phyloP scores from a whole-genome alignment of 2,888 invertebrate genomes.

The Drosophila prostipennis region DNA sequence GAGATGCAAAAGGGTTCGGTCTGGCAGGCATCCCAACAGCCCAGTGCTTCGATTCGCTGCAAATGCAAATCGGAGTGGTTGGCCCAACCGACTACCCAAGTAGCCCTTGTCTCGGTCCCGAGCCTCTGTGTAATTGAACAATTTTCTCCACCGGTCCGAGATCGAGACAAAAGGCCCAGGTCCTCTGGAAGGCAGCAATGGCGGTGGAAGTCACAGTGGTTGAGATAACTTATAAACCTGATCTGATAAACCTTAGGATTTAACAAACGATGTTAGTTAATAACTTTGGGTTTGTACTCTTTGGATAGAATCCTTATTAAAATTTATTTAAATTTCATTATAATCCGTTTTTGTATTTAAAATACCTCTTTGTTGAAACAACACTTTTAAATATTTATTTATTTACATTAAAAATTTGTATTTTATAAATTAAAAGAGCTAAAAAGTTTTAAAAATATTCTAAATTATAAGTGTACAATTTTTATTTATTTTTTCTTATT shows the following conservation, averaged over 20 bases:
- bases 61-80: conserved; percentile 67
- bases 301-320: too few species aligned
- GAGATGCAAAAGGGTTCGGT: conserved; percentile 44
- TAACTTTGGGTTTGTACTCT: too few species aligned
- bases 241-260: neutral
- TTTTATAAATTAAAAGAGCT: too few species aligned
- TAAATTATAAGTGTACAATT: too few species aligned
- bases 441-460: too few species aligned
- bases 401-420: too few species aligned
- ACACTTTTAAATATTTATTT: too few species aligned
- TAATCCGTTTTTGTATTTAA: too few species aligned
- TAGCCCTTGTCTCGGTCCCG: conserved; percentile 41
- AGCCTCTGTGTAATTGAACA: conserved; percentile 73
- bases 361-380: too few species aligned
- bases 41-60: conserved; percentile 71
- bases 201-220: conserved; percentile 30
- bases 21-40: conserved; percentile 1
- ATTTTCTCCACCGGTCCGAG: conserved; percentile 67
- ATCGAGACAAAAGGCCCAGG: conserved; percentile 23
- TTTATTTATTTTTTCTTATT: too few species aligned
- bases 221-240: neutral
- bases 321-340: too few species aligned
- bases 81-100: conserved; percentile 19
- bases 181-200: conserved; percentile 47
- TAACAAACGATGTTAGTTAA: neutral